phyloP scores from a whole-genome alignment of 64 coral and sea anemone species.

The Stichodactyla helianthus region DNA sequence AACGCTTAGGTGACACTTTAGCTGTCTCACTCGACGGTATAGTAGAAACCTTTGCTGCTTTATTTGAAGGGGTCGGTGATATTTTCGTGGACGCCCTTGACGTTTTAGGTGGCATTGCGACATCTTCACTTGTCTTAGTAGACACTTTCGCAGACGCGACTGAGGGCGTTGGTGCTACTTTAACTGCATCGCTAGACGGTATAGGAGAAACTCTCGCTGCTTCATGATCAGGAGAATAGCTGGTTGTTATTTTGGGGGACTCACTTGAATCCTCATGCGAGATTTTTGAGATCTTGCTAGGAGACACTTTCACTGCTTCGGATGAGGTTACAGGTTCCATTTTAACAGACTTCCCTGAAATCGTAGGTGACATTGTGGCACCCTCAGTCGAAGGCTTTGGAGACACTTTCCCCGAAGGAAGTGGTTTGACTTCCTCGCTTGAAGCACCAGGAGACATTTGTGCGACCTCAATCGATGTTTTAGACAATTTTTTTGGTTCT shows the following conservation, averaged over 20 bases:
- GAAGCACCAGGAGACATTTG: too few species aligned
- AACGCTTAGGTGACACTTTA: slow-evolving; percentile 17
- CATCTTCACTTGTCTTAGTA: neutral
- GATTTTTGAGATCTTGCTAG: neutral
- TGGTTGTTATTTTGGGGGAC: neutral
- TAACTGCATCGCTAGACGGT: neutral
- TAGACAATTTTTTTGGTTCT: too few species aligned
- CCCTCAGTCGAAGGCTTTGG: slow-evolving; percentile 22
- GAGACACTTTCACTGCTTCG: too few species aligned
- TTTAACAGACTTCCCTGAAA: too few species aligned
- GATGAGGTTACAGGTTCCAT: too few species aligned
- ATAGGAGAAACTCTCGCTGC: neutral
- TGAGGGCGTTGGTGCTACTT: neutral
- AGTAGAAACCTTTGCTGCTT: neutral
- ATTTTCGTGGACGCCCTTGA: neutral
- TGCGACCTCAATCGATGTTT: too few species aligned
- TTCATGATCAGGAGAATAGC: neutral
- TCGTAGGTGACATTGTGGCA: too few species aligned
- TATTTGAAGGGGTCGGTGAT: neutral
- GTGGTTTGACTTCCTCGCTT: neutral
- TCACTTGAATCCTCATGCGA: neutral
- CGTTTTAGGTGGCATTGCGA: neutral
- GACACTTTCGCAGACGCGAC: neutral
- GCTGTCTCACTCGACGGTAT: neutral
- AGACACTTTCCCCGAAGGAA: neutral